Base-by-base conservation (phyloP, 2,888 invertebrate species). In the Drosophila macrospina region DNA sequence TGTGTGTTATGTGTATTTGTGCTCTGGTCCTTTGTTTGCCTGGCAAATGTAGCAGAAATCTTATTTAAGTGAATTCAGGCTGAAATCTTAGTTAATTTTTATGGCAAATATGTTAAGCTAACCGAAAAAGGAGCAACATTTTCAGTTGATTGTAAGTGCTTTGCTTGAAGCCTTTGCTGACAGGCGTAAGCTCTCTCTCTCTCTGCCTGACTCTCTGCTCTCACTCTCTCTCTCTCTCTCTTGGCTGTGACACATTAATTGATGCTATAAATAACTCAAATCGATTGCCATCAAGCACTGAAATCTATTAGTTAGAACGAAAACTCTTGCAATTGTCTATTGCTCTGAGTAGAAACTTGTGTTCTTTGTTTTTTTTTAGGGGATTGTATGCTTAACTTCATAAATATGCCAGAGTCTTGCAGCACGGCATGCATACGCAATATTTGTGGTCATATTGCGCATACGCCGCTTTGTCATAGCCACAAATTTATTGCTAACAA, bases 11-110 rank as follows among this genome's bases (percentile, higher is more conserved):
- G 57, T 41, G 36, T 56, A 16, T 63, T 70, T 54, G 61, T 50
- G 34, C 51, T 62, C 34, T 37, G 41, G 51, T 28, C 39, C 57
- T 66, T 69, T 81, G 75, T 80, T 78, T 80, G 76, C 66, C 45
- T 41, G 65, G 69, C 69, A 80, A 77, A 81, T 81, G 75, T 80
- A 73, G 80, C 78, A 75, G 72, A 82, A 81, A 78, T 79, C 69
- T 69, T 69, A 65, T 73, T 87, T 82, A 81, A 86, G 83, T 87
- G 81, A 88, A 88, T 88, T 88, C 87, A 86, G 74, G 79, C 81
- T 73, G 79, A 87, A 88, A 85, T 88, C 86, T 87, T 86, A 81
- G 81, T 83, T 81, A 86, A 88, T 88, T 88, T 88, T 78, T 81
- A 75, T 74, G 37, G 74, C 79, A 88, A 88, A 88, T 83, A 85